These are phyloP conservation scores for Poeciliopsis occidentalis DNA, from an alignment of 2,113 vertebrate species.

Conservation along the genomic window DNA sequence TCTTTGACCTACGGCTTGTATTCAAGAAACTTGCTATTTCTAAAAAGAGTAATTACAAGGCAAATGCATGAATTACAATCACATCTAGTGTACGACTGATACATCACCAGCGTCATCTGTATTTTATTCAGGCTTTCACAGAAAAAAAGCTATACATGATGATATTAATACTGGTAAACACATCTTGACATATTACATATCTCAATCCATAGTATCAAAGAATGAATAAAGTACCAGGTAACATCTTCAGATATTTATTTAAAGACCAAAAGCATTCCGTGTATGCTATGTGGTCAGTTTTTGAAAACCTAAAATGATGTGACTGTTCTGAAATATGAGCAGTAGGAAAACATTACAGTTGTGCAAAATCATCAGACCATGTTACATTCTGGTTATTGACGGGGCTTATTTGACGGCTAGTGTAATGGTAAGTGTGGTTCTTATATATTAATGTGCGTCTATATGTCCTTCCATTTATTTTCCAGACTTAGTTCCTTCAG, in stretches of 20 bases:
- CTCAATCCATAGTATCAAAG: slow-evolving; percentile 65
- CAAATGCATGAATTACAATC: not conserved
- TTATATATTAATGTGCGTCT: slow-evolving; percentile 64
- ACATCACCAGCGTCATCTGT: slow-evolving; percentile 52
- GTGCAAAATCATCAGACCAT: slow-evolving; percentile 72
- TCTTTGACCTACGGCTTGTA: not conserved
- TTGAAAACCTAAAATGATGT: slow-evolving; percentile 59
- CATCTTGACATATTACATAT: slow-evolving; percentile 70
- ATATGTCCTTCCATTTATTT: slow-evolving; percentile 47
- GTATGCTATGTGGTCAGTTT: slow-evolving; percentile 48
- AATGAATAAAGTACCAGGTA: slow-evolving; percentile 65
- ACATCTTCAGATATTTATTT: slow-evolving; percentile 55
- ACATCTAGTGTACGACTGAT: slow-evolving; percentile 37
- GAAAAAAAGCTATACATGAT: slow-evolving; percentile 73
- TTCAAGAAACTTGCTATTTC: not conserved
- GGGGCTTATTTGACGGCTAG: slow-evolving; percentile 66
- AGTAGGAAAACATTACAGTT: slow-evolving; percentile 62
- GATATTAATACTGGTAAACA: slow-evolving; percentile 73
- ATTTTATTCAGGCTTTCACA: slow-evolving; percentile 76
- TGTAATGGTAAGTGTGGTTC: slow-evolving; percentile 65
- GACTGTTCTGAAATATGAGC: slow-evolving; percentile 56
- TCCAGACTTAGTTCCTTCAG: slow-evolving; percentile 41
- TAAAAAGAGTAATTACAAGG: not conserved
- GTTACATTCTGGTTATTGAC: slow-evolving; percentile 67
- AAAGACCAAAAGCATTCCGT: slow-evolving; percentile 45